phyloP scores from a whole-genome alignment of 2,113 vertebrate species.

The Ceyx melanurus region DNA sequence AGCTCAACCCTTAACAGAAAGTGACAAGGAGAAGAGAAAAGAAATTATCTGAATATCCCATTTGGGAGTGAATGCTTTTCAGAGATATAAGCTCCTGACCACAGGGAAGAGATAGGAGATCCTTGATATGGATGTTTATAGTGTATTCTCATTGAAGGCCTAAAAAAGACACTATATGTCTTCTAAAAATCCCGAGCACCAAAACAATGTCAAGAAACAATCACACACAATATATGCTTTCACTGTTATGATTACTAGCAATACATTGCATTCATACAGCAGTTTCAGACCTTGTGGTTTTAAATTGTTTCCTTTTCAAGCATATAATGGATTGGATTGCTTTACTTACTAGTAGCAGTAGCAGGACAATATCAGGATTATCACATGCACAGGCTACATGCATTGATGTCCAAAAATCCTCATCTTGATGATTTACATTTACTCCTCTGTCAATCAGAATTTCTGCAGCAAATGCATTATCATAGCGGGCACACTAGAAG shows the following conservation, averaged over 20 bases:
- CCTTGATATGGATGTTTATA: background rate
- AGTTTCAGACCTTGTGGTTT: background rate
- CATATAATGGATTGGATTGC: background rate
- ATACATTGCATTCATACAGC: background rate
- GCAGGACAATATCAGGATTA: constrained; percentile 86
- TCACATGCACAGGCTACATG: constrained; percentile 92
- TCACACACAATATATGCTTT: background rate
- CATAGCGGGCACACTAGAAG: constrained; percentile 90
- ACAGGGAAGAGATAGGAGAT: background rate
- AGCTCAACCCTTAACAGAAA: background rate
- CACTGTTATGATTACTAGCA: background rate
- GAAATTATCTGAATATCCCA: background rate
- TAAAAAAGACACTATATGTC: background rate
- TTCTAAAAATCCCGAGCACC: background rate
- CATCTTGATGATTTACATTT: constrained; percentile 91
- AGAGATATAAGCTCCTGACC: background rate
- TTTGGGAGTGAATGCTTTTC: background rate
- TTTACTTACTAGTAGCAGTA: constrained; percentile 88
- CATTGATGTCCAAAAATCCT: constrained; percentile 93
- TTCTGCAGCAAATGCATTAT: constrained; percentile 92
- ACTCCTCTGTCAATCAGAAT: constrained; percentile 89
- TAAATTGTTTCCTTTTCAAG: background rate
- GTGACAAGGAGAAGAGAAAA: background rate
- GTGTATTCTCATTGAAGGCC: background rate
- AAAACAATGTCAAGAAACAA: background rate